Conservation (phyloP, 2,113 vertebrate species). For the Verasper variegatus region DNA sequence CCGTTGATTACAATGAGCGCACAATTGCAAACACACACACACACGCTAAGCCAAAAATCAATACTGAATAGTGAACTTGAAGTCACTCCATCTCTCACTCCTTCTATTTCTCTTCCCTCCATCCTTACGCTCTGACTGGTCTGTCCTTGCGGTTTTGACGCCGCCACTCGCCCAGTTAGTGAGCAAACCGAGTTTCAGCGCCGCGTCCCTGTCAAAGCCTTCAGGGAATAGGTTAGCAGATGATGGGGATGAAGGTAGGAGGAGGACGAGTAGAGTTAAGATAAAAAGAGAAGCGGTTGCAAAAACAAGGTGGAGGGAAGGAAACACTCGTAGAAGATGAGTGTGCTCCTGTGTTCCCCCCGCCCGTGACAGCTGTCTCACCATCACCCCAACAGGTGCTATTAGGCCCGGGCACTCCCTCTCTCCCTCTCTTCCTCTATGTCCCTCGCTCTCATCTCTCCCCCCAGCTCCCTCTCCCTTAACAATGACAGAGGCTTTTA, state of each 20-base stretch:
- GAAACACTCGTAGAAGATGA: constrained; percentile 23
- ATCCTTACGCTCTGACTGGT: constrained; percentile 41
- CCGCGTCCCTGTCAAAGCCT: constrained; percentile 35
- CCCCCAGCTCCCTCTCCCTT: constrained; percentile 64
- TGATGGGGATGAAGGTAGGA: constrained; percentile 18
- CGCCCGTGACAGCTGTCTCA: constrained; percentile 85
- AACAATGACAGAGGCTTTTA: constrained; percentile 92
- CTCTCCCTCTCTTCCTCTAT: constrained; percentile 39
- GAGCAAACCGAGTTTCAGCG: neutral
- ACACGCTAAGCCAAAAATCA: constrained; percentile 17
- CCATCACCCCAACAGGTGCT: constrained; percentile 91
- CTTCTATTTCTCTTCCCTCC: neutral
- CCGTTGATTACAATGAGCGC: constrained; percentile 34
- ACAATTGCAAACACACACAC: neutral
- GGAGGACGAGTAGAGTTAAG: neutral
- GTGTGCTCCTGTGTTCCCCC: constrained; percentile 42
- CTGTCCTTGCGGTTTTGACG: constrained; percentile 41
- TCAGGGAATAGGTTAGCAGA: constrained; percentile 27
- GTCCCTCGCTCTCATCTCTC: constrained; percentile 50
- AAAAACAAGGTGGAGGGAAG: constrained; percentile 27
- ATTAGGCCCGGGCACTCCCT: constrained; percentile 79
- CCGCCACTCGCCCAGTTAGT: constrained; percentile 58
- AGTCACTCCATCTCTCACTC: constrained; percentile 14
- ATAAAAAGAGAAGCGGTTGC: constrained; percentile 22
- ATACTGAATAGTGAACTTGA: constrained; percentile 43